phyloP scores from a whole-genome alignment of 2,113 vertebrate genomes.

The sheep (Ovis aries) region ARS-UI_Ramb_v3.0 NC_056073.1:48266501-48267000 shows the following conservation, averaged over 20 bases:
- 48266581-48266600: neutral
- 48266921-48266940: neutral
- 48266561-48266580: neutral
- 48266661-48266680: neutral
- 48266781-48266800: neutral
- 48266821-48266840: neutral
- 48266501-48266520: neutral
- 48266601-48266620: fast-evolving
- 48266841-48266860: neutral
- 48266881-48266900: fast-evolving
- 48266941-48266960: neutral
- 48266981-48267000: neutral
- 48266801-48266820: neutral
- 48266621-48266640: neutral
- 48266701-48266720: neutral
- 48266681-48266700: neutral
- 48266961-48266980: neutral
- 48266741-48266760: neutral
- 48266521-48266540: neutral
- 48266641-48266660: neutral
- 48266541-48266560: neutral
- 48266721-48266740: neutral
- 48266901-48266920: neutral
- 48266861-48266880: neutral
- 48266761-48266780: neutral